A percentile compares a stretch with the other conserved stretches of the same genome.
These are phyloP conservation scores for Clarias magur DNA, from an alignment of 2,113 vertebrate species.

Conservation along the genomic window DNA sequence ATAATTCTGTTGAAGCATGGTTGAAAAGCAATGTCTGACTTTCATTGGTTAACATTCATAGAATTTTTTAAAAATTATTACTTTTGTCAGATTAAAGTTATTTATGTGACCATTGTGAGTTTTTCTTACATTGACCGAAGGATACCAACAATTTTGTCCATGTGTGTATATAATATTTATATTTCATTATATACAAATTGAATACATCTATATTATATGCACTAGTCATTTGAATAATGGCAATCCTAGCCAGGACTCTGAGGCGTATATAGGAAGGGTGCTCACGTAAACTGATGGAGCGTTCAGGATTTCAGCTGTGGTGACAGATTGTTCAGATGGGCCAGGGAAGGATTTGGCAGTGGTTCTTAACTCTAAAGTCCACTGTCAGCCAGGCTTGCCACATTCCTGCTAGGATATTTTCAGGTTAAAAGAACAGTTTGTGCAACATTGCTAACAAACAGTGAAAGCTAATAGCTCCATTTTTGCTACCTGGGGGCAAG, in stretches of 20 bases:
- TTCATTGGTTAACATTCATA: no score
- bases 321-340: constrained; percentile 43
- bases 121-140: no score
- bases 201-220: neutral
- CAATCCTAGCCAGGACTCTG: neutral
- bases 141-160: no score
- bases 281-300: constrained; percentile 20
- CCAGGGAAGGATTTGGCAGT: constrained; percentile 38
- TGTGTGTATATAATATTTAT: neutral
- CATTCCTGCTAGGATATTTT: constrained; percentile 12
- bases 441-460: neutral
- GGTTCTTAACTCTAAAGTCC: neutral
- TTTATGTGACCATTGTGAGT: no score
- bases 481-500: neutral
- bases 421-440: neutral
- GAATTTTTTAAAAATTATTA: no score
- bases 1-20: no score
- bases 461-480: neutral
- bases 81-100: no score
- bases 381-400: neutral
- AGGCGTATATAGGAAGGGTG: constrained; percentile 7
- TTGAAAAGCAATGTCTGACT: no score
- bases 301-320: constrained; percentile 37
- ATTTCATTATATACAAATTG: neutral
- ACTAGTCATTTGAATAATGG: neutral